A percentile compares a stretch with the other conserved stretches of the same genome.
phyloP scores from a whole-genome alignment of 2,888 invertebrate species.

The Palloptera scutellata region DNA sequence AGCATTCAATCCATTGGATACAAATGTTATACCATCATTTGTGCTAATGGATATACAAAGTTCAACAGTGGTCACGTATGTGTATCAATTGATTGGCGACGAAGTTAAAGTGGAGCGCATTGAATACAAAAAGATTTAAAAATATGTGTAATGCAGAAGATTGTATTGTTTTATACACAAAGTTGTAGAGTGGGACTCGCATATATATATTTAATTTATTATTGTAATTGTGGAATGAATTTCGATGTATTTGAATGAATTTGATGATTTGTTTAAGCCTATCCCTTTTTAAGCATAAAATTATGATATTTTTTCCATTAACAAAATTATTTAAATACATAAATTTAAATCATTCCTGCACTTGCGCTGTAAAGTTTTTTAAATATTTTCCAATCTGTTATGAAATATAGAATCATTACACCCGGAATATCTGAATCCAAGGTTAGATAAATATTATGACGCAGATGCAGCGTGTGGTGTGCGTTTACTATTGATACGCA shows the following conservation, averaged over 20 bases:
- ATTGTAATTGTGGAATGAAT: no score
- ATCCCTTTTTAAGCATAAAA: no score
- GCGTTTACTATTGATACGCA: no score
- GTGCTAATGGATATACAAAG: slow-evolving; percentile 99
- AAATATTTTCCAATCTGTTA: no score
- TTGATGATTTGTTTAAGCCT: background rate
- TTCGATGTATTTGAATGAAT: background rate
- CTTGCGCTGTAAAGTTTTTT: background rate
- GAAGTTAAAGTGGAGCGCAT: slow-evolving; percentile 99
- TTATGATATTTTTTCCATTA: background rate
- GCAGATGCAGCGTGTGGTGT: no score
- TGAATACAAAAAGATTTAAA: slow-evolving; percentile 91
- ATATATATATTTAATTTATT: background rate
- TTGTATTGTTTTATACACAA: slow-evolving; percentile 32
- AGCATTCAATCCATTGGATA: slow-evolving; percentile 91
- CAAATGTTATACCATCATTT: slow-evolving; percentile 94
- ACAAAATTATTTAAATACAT: no score
- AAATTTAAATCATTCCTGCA: background rate
- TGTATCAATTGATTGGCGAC: slow-evolving; percentile 95
- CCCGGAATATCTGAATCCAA: no score
- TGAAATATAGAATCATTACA: no score
- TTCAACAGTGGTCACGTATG: slow-evolving; percentile 96
- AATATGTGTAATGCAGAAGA: background rate
- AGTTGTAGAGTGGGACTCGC: slow-evolving; percentile 66
- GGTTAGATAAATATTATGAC: no score